A percentile compares a stretch with the other conserved stretches of the same genome.
These are phyloP conservation scores for Myoxocephalus aenaeus DNA, from an alignment of 2,797 vertebrate species.

Conservation along the genomic window DNA sequence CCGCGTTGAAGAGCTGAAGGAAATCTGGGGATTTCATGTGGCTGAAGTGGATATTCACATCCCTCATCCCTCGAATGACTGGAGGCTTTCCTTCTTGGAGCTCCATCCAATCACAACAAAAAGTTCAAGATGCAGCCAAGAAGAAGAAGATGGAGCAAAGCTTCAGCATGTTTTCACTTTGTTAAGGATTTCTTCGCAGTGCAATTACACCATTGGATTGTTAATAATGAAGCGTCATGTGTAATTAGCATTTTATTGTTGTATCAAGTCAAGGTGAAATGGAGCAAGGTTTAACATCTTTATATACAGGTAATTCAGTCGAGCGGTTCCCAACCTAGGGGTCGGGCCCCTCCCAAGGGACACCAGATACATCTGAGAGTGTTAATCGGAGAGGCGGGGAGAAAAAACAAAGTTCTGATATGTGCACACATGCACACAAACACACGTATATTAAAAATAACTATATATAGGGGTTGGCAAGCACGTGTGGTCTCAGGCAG, in stretches of 20 bases:
- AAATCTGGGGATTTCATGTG: slow-evolving; percentile 18
- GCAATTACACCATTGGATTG: background rate
- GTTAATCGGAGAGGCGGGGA: background rate
- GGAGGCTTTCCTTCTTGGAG: slow-evolving; percentile 10
- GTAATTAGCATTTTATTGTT: background rate
- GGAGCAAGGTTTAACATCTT: background rate
- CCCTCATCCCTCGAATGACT: slow-evolving; percentile 11
- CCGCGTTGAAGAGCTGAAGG: background rate
- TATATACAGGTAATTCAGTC: background rate
- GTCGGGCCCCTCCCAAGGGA: background rate
- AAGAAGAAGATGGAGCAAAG: background rate
- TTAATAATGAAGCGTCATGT: background rate
- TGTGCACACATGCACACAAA: background rate
- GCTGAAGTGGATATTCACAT: slow-evolving; percentile 7
- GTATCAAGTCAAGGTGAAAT: background rate
- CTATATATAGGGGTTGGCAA: background rate
- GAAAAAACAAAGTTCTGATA: background rate
- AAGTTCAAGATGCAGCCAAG: slow-evolving; percentile 16
- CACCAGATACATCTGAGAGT: background rate
- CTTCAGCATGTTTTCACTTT: background rate
- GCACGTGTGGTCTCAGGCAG: slow-evolving; percentile 56
- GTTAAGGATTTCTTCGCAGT: background rate
- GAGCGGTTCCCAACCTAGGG: background rate
- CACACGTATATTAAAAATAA: no score
- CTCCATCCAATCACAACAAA: slow-evolving; percentile 18